phyloP scores from a whole-genome alignment of 2,888 invertebrate genomes.

The Argyresthia goedartella region DNA sequence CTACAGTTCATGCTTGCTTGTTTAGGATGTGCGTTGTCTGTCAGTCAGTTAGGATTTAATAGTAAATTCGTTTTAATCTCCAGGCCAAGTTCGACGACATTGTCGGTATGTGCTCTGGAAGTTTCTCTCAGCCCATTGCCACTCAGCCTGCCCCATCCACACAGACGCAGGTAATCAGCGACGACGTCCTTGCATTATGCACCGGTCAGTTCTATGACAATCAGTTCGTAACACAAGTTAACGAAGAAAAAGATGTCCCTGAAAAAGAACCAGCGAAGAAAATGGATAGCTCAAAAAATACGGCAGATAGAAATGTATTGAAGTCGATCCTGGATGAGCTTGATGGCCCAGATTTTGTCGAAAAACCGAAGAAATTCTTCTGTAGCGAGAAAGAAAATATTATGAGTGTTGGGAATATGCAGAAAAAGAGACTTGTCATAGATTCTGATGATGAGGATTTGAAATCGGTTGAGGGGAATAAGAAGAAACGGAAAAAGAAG shows the following conservation, averaged over 20 bases:
- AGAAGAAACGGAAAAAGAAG: constrained; percentile 36
- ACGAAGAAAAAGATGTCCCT: constrained; percentile 14
- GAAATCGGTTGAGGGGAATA: constrained; percentile 11
- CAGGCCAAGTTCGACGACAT: constrained; percentile 61
- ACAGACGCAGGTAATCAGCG: constrained; percentile 47
- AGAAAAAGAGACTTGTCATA: constrained; percentile 48
- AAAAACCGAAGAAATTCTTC: constrained; percentile 41
- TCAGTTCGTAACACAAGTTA: constrained; percentile 35
- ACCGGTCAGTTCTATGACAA: constrained; percentile 70
- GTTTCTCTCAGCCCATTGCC: constrained; percentile 42
- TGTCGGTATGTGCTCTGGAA: constrained; percentile 71
- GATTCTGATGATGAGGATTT: constrained; percentile 47
- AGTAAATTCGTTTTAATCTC: constrained; percentile 9
- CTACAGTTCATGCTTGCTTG: no score
- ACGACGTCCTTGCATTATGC: constrained; percentile 64
- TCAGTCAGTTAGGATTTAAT: no score
- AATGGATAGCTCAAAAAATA: constrained; percentile 9
- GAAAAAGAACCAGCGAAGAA: constrained; percentile 6
- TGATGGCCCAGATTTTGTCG: constrained; percentile 37
- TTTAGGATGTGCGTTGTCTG: no score
- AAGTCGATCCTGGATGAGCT: constrained; percentile 51
- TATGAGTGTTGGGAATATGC: constrained; percentile 10
- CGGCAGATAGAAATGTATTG: constrained; percentile 21
- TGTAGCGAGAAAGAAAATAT: constrained; percentile 18
- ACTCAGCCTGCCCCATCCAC: constrained; percentile 26